Evolutionary conservation across 2,113 vertebrate species (phyloP).

Genomic region (Platysteira castanea): DNA sequence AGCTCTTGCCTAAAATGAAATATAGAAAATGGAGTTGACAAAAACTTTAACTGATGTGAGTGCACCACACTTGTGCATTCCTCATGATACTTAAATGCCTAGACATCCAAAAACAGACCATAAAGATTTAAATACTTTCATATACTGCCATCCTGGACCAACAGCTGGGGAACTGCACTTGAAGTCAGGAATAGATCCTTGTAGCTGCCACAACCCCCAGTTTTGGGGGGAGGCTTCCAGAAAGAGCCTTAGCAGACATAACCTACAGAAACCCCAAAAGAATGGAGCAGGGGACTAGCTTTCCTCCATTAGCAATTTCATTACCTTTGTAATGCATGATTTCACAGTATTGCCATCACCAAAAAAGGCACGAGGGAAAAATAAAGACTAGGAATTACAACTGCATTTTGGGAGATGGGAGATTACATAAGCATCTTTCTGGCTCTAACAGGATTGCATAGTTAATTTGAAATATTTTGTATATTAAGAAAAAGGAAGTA

Average conservation of each 20-base stretch:
- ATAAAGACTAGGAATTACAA: background rate
- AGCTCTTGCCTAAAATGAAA: background rate
- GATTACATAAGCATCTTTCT: background rate
- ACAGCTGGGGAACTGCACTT: background rate
- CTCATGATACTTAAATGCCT: background rate
- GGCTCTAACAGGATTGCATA: background rate
- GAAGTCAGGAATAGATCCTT: background rate
- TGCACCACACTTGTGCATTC: background rate
- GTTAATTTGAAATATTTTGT: conserved; percentile 10
- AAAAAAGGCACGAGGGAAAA: background rate
- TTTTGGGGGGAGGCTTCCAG: background rate
- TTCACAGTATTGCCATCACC: background rate
- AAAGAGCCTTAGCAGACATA: background rate
- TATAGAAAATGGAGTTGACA: background rate
- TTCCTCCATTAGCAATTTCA: background rate
- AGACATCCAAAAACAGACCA: background rate
- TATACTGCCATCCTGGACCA: background rate
- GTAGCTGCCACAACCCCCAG: background rate
- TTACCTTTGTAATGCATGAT: background rate
- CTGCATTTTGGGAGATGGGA: background rate
- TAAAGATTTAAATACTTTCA: background rate
- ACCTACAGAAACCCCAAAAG: background rate
- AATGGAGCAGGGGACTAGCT: background rate
- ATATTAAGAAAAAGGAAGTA: background rate
- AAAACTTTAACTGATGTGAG: background rate